Percentiles rank a stretch among this genome's conserved stretches.
Conservation (phyloP, 1,140 invertebrate genomes). For the Dendrolimus punctatus region DNA sequence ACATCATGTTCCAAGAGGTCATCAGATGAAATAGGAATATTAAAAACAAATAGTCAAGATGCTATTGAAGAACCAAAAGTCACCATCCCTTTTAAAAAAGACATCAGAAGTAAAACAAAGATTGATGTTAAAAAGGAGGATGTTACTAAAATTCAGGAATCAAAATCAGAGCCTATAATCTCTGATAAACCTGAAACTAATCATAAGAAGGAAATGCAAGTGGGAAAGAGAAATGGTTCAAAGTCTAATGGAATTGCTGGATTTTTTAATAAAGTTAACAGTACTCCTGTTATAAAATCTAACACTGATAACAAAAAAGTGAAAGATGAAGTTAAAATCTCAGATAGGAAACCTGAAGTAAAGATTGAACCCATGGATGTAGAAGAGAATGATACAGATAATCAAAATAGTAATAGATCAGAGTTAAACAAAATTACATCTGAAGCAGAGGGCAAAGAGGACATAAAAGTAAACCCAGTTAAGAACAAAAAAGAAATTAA, state of each 20-base stretch:
- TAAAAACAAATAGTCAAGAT: constrained; percentile 39
- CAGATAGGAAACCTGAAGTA: constrained; percentile 8
- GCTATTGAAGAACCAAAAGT: constrained; percentile 17
- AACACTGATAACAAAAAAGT: constrained; percentile 12
- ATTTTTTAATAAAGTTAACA: constrained; percentile 46
- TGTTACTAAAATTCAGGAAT: constrained; percentile 5
- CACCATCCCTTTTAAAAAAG: constrained; percentile 13
- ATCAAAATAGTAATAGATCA: too few relatives aligned
- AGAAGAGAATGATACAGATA: too few relatives aligned
- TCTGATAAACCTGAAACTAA: too few relatives aligned
- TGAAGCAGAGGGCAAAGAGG: too few relatives aligned
- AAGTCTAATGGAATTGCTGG: constrained; percentile 47
- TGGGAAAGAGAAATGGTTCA: constrained; percentile 19
- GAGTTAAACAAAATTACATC: too few relatives aligned
- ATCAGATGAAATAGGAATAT: constrained; percentile 34
- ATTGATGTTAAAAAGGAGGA: constrained; percentile 14
- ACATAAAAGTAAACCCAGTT: background rate
- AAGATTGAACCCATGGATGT: constrained; percentile 1
- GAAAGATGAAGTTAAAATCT: constrained; percentile 9
- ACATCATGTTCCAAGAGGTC: constrained; percentile 36
- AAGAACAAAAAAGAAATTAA: constrained; percentile 11
- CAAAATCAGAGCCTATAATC: constrained; percentile 1
- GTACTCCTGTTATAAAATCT: constrained; percentile 8
- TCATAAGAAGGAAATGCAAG: too few relatives aligned
- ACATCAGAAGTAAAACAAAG: constrained; percentile 15